These are phyloP conservation scores for Ashinkailepas kermadecensis DNA, from an alignment of 2,888 invertebrate genomes.

Conservation along the genomic window DNA sequence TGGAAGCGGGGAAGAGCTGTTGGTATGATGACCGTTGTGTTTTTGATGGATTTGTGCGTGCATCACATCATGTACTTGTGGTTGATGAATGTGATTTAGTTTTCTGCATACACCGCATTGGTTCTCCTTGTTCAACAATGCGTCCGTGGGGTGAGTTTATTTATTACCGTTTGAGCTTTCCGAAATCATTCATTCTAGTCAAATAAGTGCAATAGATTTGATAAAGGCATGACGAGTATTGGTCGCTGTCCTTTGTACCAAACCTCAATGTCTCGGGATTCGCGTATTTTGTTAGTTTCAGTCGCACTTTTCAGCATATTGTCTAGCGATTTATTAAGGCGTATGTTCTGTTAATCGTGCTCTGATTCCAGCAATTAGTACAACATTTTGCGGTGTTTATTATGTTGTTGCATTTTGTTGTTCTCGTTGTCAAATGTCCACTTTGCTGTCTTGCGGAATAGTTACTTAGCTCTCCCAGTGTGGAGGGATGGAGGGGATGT, in stretches of 20 bases:
- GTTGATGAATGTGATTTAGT: neutral
- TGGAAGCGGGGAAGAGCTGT: neutral
- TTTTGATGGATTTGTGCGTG: neutral
- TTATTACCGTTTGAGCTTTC: neutral
- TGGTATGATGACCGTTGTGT: neutral
- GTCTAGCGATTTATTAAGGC: neutral
- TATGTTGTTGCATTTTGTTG: too few relatives aligned
- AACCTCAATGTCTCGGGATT: neutral
- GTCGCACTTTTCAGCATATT: neutral
- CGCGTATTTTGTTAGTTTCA: neutral
- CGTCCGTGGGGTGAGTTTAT: neutral
- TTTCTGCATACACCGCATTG: neutral
- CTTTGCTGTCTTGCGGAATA: too few relatives aligned
- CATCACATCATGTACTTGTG: neutral
- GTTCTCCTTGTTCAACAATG: neutral
- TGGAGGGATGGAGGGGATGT: too few relatives aligned
- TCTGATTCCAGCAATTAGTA: neutral
- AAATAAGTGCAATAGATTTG: neutral
- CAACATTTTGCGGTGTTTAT: neutral
- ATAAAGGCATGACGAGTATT: neutral
- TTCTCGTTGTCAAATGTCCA: too few relatives aligned
- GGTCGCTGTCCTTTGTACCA: neutral
- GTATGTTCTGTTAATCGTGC: neutral
- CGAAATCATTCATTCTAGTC: neutral
- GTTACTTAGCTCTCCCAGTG: too few relatives aligned